phyloP scores from a whole-genome alignment of 2,113 vertebrate species.

The Dicaeum eximium region DNA sequence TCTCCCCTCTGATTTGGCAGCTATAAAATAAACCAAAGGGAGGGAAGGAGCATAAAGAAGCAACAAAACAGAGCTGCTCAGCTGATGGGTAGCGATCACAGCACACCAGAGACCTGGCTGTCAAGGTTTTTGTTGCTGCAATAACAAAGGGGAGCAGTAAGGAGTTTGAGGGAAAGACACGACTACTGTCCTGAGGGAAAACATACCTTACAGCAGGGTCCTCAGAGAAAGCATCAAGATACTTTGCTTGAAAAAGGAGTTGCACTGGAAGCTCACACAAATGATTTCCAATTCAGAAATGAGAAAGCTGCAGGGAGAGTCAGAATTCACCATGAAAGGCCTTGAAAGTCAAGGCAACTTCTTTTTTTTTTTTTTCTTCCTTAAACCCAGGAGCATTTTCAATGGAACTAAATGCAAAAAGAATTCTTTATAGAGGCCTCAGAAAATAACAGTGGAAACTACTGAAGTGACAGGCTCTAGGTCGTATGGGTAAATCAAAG shows the following conservation, averaged over 20 bases:
- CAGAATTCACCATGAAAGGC: neutral
- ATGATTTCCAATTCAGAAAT: neutral
- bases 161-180: conserved; percentile 10
- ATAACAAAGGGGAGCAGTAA: neutral
- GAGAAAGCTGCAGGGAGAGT: neutral
- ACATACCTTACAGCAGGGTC: neutral
- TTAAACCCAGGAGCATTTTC: neutral
- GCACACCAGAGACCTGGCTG: neutral
- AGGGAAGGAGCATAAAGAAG: neutral
- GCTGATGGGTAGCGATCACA: neutral
- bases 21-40: neutral
- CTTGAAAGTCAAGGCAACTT: neutral
- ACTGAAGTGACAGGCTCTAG: neutral
- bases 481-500: neutral
- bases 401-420: neutral
- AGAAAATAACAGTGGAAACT: neutral
- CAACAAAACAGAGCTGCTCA: neutral
- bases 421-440: neutral
- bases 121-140: neutral
- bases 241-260: neutral
- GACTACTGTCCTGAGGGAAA: neutral
- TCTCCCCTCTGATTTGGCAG: neutral
- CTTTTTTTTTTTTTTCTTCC: too few species aligned
- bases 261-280: neutral
- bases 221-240: neutral